Conservation (phyloP, 2,797 vertebrate species). For the Hipposideros larvatus region DNA sequence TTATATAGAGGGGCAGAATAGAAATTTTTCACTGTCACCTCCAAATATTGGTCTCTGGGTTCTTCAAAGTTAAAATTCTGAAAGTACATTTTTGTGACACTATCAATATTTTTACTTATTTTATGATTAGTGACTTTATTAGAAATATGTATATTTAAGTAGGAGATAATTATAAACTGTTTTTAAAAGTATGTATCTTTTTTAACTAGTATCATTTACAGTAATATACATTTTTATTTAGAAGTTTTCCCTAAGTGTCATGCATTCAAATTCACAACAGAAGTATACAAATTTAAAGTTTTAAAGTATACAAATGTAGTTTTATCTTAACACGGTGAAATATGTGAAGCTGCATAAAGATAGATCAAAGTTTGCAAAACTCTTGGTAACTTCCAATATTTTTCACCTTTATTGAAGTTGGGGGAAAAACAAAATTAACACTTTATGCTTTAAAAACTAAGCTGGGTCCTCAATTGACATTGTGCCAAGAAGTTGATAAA, state of each 20-base stretch:
- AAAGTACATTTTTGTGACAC: neutral
- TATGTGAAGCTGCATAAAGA: conserved; percentile 20
- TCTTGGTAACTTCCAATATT: conserved; percentile 75
- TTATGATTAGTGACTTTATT: neutral
- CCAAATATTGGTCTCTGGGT: neutral
- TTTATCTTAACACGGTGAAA: conserved; percentile 42
- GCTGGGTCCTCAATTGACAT: conserved; percentile 65
- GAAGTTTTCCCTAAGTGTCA: neutral
- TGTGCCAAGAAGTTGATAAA: conserved; percentile 84
- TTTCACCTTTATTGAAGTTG: conserved; percentile 79
- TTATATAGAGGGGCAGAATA: neutral
- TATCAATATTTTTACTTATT: neutral
- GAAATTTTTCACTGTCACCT: neutral
- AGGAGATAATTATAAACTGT: neutral
- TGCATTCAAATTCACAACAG: neutral
- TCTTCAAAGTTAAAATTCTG: neutral
- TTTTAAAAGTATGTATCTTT: neutral
- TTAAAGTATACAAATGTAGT: neutral
- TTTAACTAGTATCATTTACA: neutral
- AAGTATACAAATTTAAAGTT: neutral
- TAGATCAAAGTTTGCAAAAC: conserved; percentile 66
- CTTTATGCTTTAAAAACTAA: conserved; percentile 76
- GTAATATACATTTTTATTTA: conserved; percentile 38
- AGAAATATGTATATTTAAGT: neutral
- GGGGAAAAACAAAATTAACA: conserved; percentile 83